Conservation (phyloP, 1,140 invertebrate species). For the Leguminivora glycinivorella region DNA sequence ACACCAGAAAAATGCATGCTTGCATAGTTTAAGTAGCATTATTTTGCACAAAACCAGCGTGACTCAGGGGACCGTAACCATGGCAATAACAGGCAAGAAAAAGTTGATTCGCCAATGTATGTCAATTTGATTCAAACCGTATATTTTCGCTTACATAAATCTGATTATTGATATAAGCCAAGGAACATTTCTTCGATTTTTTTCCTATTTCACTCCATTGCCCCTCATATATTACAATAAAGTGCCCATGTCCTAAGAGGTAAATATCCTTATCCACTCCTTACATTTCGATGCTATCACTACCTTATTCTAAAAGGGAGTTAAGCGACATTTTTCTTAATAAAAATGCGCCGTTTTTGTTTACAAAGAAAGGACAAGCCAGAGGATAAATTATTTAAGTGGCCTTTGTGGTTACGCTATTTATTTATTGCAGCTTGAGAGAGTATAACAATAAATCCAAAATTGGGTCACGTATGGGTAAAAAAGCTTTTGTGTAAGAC, state of each 20-base stretch:
- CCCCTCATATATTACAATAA: neutral
- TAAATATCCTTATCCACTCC: conserved; percentile 11
- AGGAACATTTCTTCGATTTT: neutral
- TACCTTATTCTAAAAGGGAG: neutral
- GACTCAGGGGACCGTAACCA: too few relatives aligned
- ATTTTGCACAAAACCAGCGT: too few relatives aligned
- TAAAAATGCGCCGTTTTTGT: neutral
- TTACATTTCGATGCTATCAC: neutral
- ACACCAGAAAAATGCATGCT: too few relatives aligned
- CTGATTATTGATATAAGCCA: too few relatives aligned
- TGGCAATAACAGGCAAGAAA: too few relatives aligned
- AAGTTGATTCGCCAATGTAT: too few relatives aligned
- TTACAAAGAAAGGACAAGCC: neutral
- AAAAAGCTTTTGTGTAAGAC: neutral
- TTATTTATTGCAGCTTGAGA: conserved; percentile 20
- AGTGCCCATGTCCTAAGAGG: conserved; percentile 3
- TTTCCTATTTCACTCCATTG: neutral
- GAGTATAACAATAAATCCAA: conserved; percentile 25
- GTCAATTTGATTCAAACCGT: too few relatives aligned
- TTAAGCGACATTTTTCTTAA: neutral
- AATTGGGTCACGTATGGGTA: conserved; percentile 15
- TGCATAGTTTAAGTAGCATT: too few relatives aligned
- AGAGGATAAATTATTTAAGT: conserved; percentile 25
- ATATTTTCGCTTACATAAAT: too few relatives aligned
- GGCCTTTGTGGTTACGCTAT: conserved; percentile 20